Conservation (phyloP, 2,797 vertebrate species). For the Danio jaintianensis region DNA sequence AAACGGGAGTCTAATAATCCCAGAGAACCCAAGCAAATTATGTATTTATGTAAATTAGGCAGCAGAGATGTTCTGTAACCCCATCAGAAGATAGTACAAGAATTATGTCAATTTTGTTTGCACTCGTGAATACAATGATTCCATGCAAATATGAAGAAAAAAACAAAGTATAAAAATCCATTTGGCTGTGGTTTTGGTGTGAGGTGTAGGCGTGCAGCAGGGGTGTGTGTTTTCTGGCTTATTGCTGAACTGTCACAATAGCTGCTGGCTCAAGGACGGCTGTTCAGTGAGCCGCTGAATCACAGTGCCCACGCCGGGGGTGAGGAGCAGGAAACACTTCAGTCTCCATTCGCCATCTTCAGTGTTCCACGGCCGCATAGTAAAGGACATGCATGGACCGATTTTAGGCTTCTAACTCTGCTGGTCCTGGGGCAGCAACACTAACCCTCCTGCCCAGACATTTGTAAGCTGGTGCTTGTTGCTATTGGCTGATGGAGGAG, state of each 20-base stretch:
- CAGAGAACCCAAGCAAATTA: conserved; percentile 21
- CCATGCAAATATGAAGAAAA: conserved; percentile 22
- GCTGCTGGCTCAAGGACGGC: conserved; percentile 73
- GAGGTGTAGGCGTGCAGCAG: conserved; percentile 50
- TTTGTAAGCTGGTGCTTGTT: conserved; percentile 21
- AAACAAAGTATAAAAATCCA: conserved; percentile 13
- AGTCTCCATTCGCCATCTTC: conserved; percentile 50
- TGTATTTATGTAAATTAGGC: conserved; percentile 34
- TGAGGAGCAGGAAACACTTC: conserved; percentile 63
- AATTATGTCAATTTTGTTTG: conserved; percentile 28
- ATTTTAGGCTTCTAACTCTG: background rate
- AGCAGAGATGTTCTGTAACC: conserved; percentile 17
- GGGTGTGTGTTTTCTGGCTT: conserved; percentile 58
- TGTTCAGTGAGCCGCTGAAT: conserved; percentile 62
- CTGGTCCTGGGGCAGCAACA: background rate
- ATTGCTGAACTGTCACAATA: conserved; percentile 66
- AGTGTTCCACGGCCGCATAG: conserved; percentile 52
- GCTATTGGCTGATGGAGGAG: conserved; percentile 27
- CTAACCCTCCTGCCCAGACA: conserved; percentile 26
- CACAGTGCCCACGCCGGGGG: conserved; percentile 61
- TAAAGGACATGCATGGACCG: conserved; percentile 21
- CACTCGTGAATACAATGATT: conserved; percentile 27
- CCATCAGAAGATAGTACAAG: conserved; percentile 19
- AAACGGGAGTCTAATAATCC: conserved; percentile 11
- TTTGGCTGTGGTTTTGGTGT: conserved; percentile 21